Conservation (phyloP, 2,888 invertebrate species). For the Tenthredo scrophulariae region DNA sequence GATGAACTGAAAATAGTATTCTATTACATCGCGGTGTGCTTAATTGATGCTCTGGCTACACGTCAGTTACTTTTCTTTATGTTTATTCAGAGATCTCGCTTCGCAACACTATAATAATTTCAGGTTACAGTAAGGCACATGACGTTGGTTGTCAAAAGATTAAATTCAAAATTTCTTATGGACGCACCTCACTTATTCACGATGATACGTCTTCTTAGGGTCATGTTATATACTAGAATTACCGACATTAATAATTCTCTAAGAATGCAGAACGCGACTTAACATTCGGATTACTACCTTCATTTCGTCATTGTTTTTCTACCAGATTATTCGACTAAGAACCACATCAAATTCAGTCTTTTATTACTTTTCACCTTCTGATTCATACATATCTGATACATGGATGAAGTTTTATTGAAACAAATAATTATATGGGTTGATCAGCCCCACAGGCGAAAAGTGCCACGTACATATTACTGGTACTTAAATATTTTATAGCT, state of each 20-base stretch:
- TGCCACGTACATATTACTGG: neutral
- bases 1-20: conserved; percentile 16
- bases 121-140: conserved; percentile 5
- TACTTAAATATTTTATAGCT: neutral
- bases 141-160: conserved; percentile 28
- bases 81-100: conserved; percentile 24
- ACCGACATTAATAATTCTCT: conserved; percentile 6
- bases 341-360: neutral
- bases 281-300: conserved; percentile 1
- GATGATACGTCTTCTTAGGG: conserved; percentile 14
- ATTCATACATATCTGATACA: neutral
- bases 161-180: conserved; percentile 1
- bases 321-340: neutral
- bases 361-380: neutral
- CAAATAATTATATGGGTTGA: neutral
- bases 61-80: conserved; percentile 19
- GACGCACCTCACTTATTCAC: neutral
- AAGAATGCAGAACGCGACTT: conserved; percentile 14
- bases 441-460: neutral
- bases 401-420: neutral
- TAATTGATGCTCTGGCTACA: conserved; percentile 19
- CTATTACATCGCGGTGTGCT: neutral
- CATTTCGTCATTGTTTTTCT: conserved; percentile 19
- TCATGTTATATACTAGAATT: conserved; percentile 19
- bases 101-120: conserved; percentile 9